Conservation (phyloP, 2,797 vertebrate genomes). For the Arnoldichthys spilopterus region DNA sequence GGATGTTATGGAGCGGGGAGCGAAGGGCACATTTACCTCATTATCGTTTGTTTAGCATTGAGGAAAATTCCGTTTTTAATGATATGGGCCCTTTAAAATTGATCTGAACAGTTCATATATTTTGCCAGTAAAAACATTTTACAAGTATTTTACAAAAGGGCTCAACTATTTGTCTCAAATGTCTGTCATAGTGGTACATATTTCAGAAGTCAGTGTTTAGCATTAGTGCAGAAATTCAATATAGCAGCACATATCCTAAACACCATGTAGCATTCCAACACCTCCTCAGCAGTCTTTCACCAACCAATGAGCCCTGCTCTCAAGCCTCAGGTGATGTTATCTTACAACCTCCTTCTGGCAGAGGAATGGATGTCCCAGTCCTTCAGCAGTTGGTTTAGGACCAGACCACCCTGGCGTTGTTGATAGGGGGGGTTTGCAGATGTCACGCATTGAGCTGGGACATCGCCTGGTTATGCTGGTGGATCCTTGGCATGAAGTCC, state of each 20-base stretch:
- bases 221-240: conserved; percentile 5
- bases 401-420: conserved; percentile 55
- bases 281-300: conserved; percentile 23
- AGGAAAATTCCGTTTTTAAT: too few species aligned
- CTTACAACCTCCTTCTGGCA: conserved; percentile 25
- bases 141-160: too few species aligned
- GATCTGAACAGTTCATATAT: too few species aligned
- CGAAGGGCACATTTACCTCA: too few species aligned
- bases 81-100: too few species aligned
- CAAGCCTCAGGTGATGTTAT: conserved; percentile 53
- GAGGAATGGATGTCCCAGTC: conserved; percentile 46
- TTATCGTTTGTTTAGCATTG: too few species aligned
- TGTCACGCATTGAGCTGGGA: conserved; percentile 38
- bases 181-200: not conserved
- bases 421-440: conserved; percentile 50
- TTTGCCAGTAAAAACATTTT: too few species aligned
- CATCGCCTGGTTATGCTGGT: conserved; percentile 42
- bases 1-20: too few species aligned
- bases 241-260: conserved; percentile 31
- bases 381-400: conserved; percentile 47
- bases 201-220: not conserved
- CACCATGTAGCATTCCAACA: conserved; percentile 43
- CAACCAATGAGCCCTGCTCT: conserved; percentile 28
- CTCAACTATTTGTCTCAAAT: not conserved
- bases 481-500: conserved; percentile 36